Conservation (phyloP, 1,140 invertebrate genomes). For the Bathynomus jamesi region DNA sequence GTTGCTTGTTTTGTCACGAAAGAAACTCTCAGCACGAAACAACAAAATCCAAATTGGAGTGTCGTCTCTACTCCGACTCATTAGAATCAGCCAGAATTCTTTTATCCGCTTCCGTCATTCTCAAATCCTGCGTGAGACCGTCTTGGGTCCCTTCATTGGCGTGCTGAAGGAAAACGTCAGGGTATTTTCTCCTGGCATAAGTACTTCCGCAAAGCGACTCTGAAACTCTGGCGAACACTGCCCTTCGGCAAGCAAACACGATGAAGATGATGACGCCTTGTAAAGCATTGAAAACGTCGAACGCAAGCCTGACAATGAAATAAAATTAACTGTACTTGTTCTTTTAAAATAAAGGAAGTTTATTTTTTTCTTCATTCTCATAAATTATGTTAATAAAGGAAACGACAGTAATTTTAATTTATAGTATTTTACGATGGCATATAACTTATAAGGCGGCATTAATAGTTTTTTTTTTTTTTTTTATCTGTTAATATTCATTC, state of each 20-base stretch:
- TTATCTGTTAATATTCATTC: too few relatives aligned
- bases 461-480: too few relatives aligned
- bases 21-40: too few relatives aligned
- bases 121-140: background rate
- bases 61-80: too few relatives aligned
- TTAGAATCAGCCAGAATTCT: too few relatives aligned
- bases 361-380: too few relatives aligned
- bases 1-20: too few relatives aligned
- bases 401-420: background rate
- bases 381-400: background rate
- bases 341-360: too few relatives aligned
- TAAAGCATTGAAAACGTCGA: conserved; percentile 26
- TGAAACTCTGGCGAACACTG: conserved; percentile 15
- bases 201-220: conserved; percentile 13
- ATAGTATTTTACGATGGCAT: background rate
- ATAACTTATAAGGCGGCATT: too few relatives aligned
- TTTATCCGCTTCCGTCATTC: background rate
- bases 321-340: background rate
- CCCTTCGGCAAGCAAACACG: conserved; percentile 25
- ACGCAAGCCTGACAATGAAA: conserved; percentile 18
- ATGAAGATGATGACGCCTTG: conserved; percentile 26
- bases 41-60: too few relatives aligned
- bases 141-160: background rate
- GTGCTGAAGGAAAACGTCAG: background rate
- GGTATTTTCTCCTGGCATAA: conserved; percentile 16